Evolutionary conservation across 2,888 invertebrate genomes (phyloP).

Genomic region (Macrosiphum euphorbiae): DNA sequence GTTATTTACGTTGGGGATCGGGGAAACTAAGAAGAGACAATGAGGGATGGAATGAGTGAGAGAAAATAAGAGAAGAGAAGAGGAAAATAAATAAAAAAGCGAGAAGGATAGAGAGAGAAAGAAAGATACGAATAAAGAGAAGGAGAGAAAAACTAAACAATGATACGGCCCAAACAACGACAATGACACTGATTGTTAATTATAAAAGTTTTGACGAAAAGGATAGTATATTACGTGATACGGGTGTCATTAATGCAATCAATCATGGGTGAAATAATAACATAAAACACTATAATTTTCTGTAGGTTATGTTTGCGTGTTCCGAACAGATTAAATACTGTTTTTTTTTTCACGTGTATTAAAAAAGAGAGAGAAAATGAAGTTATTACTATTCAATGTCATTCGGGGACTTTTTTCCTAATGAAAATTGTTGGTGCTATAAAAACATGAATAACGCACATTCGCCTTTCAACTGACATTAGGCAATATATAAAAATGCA

Average conservation of each 20-base stretch:
- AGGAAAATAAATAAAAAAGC: background rate
- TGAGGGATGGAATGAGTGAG: background rate
- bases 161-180: constrained; percentile 11
- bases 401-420: constrained; percentile 24
- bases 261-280: constrained; percentile 41
- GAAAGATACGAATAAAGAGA: background rate
- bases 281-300: background rate
- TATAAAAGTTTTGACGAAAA: constrained; percentile 55
- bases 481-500: background rate
- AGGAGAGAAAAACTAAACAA: constrained; percentile 11
- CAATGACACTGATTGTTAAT: constrained; percentile 55
- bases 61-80: background rate
- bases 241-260: constrained; percentile 39
- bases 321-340: constrained; percentile 25
- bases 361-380: background rate
- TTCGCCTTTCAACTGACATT: constrained; percentile 6
- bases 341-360: constrained; percentile 9
- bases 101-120: background rate
- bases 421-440: background rate
- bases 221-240: constrained; percentile 9
- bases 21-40: background rate
- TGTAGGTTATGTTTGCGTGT: constrained; percentile 14
- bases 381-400: constrained; percentile 20
- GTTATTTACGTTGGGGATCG: background rate
- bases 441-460: constrained; percentile 1